Conservation (phyloP, 2,113 vertebrate genomes). For the Chloebia gouldiae region DNA sequence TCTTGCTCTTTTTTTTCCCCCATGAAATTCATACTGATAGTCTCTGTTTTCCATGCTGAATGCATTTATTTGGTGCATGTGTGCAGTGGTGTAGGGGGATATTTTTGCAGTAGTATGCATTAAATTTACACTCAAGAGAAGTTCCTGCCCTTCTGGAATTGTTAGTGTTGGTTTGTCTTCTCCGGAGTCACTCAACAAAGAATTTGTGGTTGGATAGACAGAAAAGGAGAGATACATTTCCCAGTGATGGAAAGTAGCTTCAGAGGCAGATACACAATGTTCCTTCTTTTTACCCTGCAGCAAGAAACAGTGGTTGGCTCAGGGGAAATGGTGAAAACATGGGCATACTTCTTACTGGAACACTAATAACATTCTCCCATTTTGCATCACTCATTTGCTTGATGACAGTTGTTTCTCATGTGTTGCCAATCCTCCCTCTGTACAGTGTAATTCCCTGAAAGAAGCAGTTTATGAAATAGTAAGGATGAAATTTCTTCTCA, state of each 20-base stretch:
- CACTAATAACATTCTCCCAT: background rate
- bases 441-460: background rate
- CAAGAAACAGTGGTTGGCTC: background rate
- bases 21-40: constrained; percentile 44
- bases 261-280: background rate
- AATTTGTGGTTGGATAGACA: constrained; percentile 16
- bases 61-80: constrained; percentile 24
- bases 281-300: background rate
- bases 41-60: background rate
- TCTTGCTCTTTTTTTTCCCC: background rate
- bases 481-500: background rate
- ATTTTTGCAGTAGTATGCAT: background rate
- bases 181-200: background rate
- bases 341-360: background rate
- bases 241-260: background rate
- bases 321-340: background rate
- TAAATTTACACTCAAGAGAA: constrained; percentile 19
- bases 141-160: constrained; percentile 5
- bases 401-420: background rate
- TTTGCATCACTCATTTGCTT: background rate
- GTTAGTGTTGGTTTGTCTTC: background rate
- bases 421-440: background rate
- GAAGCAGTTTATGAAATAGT: background rate
- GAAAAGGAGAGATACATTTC: constrained; percentile 5
- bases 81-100: background rate